Conservation (phyloP, 2,888 invertebrate species). For the Dendrolimus pini region DNA sequence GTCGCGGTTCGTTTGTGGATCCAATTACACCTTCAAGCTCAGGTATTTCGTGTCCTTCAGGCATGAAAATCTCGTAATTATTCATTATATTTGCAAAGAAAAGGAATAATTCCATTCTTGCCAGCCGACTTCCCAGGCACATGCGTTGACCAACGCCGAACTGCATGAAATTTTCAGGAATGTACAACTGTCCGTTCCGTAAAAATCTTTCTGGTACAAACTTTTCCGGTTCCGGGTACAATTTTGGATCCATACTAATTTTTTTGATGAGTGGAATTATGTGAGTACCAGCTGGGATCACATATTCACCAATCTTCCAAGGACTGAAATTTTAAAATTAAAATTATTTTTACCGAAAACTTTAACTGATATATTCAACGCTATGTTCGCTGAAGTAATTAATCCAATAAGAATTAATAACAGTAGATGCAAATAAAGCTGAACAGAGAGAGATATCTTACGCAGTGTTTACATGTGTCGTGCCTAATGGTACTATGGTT, state of each 20-base stretch:
- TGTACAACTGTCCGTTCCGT: conserved; percentile 80
- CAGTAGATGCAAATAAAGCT: too few relatives aligned
- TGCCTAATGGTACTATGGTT: conserved; percentile 89
- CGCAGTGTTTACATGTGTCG: conserved; percentile 88
- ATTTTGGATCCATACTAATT: conserved; percentile 88
- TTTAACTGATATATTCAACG: too few relatives aligned
- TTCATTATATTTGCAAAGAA: conserved; percentile 88
- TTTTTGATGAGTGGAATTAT: conserved; percentile 88
- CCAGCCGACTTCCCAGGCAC: conserved; percentile 88
- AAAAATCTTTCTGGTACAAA: conserved; percentile 88
- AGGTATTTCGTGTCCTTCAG: conserved; percentile 81
- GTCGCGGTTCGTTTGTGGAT: conserved; percentile 83
- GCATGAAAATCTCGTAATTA: conserved; percentile 80
- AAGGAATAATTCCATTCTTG: conserved; percentile 88
- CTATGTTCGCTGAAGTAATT: too few relatives aligned
- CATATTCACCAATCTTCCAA: conserved; percentile 82
- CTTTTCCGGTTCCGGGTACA: conserved; percentile 86
- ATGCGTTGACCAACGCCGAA: conserved; percentile 91
- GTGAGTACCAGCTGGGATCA: conserved; percentile 85
- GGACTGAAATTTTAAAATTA: conserved; percentile 70
- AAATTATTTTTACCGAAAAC: too few relatives aligned
- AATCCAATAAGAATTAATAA: too few relatives aligned
- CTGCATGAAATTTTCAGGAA: conserved; percentile 88
- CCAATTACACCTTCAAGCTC: conserved; percentile 84
- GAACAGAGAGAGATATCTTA: conserved; percentile 53